Percentiles rank a stretch among this genome's conserved stretches.
Conservation (phyloP, 2,113 vertebrate species). For the Percopsis transmontana region DNA sequence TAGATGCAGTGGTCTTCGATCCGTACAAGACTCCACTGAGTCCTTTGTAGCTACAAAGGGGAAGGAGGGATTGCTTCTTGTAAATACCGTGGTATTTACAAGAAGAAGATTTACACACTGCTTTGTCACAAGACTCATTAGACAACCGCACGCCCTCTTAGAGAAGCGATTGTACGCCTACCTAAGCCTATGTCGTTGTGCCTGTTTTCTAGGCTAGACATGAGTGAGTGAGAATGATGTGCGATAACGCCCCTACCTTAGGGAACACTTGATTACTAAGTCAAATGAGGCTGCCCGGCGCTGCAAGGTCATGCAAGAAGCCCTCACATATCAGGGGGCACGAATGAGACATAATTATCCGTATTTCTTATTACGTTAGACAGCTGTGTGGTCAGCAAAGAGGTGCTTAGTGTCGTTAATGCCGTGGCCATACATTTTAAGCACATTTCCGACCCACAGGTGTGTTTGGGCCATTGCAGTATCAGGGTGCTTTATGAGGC, state of each 20-base stretch:
- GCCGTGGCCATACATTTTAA: constrained; percentile 7
- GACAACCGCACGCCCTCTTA: constrained; percentile 11
- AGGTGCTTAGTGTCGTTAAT: constrained; percentile 1
- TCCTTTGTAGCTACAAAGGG: constrained; percentile 38
- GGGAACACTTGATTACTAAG: constrained; percentile 32
- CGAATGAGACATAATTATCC: neutral
- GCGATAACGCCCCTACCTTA: constrained; percentile 20
- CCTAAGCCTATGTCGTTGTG: constrained; percentile 1
- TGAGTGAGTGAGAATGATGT: constrained; percentile 10
- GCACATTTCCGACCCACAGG: constrained; percentile 1
- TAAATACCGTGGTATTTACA: constrained; percentile 41
- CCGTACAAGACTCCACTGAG: constrained; percentile 17
- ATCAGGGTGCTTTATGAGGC: constrained; percentile 43
- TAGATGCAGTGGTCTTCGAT: constrained; percentile 43
- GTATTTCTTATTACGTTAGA: too few species aligned
- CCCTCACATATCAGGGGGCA: neutral
- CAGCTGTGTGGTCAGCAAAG: neutral
- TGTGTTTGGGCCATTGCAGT: constrained; percentile 34
- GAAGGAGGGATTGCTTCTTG: constrained; percentile 13
- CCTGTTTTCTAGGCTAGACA: constrained; percentile 15
- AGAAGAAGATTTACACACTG: neutral
- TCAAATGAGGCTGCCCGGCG: constrained; percentile 31
- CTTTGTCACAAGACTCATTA: constrained; percentile 50
- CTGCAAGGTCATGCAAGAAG: constrained; percentile 12
- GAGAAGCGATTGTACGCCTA: constrained; percentile 27